These are phyloP conservation scores for Hirundo rustica DNA, from an alignment of 2,797 vertebrate genomes.

Conservation along the genomic window DNA sequence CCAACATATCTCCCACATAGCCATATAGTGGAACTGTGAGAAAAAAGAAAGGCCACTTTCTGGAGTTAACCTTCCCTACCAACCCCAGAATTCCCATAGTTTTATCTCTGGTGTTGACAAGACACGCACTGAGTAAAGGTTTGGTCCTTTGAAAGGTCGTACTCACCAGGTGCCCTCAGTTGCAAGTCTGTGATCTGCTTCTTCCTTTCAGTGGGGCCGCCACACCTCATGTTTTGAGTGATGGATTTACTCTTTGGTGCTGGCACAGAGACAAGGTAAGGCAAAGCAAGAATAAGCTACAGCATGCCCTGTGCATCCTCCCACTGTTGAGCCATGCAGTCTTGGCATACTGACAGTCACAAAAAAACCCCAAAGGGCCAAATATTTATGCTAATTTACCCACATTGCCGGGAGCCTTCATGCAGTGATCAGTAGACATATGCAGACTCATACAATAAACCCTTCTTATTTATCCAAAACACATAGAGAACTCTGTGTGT, in stretches of 20 bases:
- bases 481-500: accelerated
- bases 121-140: not conserved
- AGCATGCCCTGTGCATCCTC: not conserved
- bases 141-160: not conserved
- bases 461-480: not conserved
- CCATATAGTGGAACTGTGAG: not conserved
- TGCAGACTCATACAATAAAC: not conserved
- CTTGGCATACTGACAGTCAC: not conserved
- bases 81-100: not conserved
- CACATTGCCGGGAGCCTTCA: not conserved
- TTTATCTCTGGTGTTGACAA: not conserved
- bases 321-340: not conserved
- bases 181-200: not conserved
- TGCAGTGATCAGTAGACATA: not conserved
- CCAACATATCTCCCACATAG: not conserved
- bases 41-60: not conserved
- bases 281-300: not conserved
- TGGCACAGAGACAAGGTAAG: not conserved
- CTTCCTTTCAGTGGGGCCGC: not conserved
- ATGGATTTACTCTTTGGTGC: not conserved
- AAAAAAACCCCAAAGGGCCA: not conserved
- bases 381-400: not conserved
- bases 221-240: not conserved
- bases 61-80: not conserved
- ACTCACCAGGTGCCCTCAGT: not conserved